Percentiles rank a stretch among this genome's conserved stretches.
Evolutionary conservation across 2,888 invertebrate genomes (phyloP).

Genomic region (Sicus ferrugineus): DNA sequence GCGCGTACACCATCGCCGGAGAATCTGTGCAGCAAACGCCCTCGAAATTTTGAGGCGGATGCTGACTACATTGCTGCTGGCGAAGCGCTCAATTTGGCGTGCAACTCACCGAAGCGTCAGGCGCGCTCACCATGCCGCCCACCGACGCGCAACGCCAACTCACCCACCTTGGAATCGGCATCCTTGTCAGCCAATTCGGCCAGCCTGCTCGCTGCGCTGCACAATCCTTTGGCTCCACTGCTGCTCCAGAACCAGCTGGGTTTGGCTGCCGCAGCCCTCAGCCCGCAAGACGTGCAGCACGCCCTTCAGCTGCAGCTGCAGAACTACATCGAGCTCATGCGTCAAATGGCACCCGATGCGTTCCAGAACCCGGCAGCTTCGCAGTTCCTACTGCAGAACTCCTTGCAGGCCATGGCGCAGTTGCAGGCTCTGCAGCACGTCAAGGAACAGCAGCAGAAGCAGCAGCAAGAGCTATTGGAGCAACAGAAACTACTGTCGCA

Average conservation of each 20-base stretch:
- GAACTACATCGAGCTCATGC: conserved; percentile 62
- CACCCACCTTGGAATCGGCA: conserved; percentile 34
- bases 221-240: conserved; percentile 55
- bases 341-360: conserved; percentile 56
- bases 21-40: conserved; percentile 54
- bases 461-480: conserved; percentile 49
- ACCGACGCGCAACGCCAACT: conserved; percentile 46
- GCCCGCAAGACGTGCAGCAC: conserved; percentile 57
- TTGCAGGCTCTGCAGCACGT: conserved; percentile 80
- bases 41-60: conserved; percentile 44
- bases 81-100: conserved; percentile 52
- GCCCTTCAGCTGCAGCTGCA: conserved; percentile 63
- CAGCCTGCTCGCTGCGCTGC: conserved; percentile 49
- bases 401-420: conserved; percentile 79
- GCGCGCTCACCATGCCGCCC: conserved; percentile 44
- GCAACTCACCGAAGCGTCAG: conserved; percentile 50
- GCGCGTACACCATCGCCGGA: conserved; percentile 41
- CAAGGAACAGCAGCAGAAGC: conserved; percentile 66
- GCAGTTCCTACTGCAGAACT: conserved; percentile 81
- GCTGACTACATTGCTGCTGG: conserved; percentile 10
- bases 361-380: conserved; percentile 63
- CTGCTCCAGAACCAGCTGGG: conserved; percentile 56
- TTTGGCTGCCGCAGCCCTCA: conserved; percentile 47
- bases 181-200: conserved; percentile 30
- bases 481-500: conserved; percentile 43